A percentile compares a stretch with the other conserved stretches of the same genome.
Conservation (phyloP, 2,113 vertebrate genomes). For the Anoura caudifer region DNA sequence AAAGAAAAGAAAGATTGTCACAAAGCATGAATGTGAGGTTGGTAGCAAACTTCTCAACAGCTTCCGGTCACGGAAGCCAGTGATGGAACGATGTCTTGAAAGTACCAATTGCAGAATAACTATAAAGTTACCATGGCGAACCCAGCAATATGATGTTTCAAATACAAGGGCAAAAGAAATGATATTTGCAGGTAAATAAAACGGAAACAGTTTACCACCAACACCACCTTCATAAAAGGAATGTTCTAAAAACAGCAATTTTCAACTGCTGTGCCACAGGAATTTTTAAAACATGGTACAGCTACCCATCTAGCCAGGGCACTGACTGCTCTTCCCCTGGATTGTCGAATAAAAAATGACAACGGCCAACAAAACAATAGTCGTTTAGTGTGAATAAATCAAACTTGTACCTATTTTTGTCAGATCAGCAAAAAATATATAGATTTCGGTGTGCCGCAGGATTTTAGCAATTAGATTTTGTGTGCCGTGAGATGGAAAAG, state of each 20-base stretch:
- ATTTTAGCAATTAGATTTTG: too few relatives aligned
- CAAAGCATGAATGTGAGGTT: background rate
- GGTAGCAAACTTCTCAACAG: background rate
- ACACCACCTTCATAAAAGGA: background rate
- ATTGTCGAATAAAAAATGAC: too few relatives aligned
- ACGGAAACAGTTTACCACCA: background rate
- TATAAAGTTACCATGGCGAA: background rate
- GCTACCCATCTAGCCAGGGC: too few relatives aligned
- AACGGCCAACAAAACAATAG: too few relatives aligned
- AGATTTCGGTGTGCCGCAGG: too few relatives aligned
- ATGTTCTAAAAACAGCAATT: background rate
- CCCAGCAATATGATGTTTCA: background rate
- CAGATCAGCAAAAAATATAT: too few relatives aligned
- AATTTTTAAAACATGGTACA: too few relatives aligned
- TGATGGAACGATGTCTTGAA: background rate
- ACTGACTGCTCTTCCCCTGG: too few relatives aligned
- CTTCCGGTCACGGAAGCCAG: background rate
- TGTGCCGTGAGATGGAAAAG: background rate
- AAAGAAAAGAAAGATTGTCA: background rate
- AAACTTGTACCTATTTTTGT: too few relatives aligned
- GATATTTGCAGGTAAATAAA: background rate
- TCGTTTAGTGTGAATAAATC: too few relatives aligned
- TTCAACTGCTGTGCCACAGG: too few relatives aligned
- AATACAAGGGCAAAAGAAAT: background rate
- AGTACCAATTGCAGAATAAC: background rate